Evolutionary conservation across 2,113 vertebrate species (phyloP), one percentile per base, ranked within the genome.

Genomic region (Heterotilapia buettikoferi): DNA sequence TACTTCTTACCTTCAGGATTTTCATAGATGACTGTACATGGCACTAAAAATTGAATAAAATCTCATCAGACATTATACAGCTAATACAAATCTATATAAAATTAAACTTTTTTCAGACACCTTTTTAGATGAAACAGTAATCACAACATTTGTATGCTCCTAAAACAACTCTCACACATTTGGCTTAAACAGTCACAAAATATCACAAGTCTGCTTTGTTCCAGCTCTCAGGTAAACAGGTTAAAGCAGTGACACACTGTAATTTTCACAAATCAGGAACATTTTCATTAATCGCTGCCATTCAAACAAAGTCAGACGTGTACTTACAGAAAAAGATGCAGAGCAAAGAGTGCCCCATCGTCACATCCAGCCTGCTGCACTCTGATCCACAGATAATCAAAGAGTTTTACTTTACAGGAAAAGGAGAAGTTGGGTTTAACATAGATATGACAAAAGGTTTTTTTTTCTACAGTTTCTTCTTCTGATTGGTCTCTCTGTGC

Each of bases 61-160:
- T 56, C 6, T 56, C 21, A 26, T 56, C 54, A 7, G 21, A 56
- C 2, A 7, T 31, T 31, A 31, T 53, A 53, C 3, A 53, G 0
- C 52, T 56, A 56, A 56, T 56, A 56, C 2, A 56, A 26, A 56
- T 56, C 54, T 0, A 56, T 0, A 26, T 56, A 1, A 56, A 56
- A 56, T 13, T 0, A 13, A 56, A 56, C 53, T 24, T 7, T 24
- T 56, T 56, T 4, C 7, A 56, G 21, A 24, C 53, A 0, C 0
- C 7, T 7, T 56, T 56, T 13, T 0, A 56, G 53, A 0, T 56
- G 21, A 56, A 56, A 24, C 21, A 56, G 4, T 56, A 2, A 56
- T 56, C 53, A 56, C 53, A 56, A 56, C 3, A 56, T 56, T 24
- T 11, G 11, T 24, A 11, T 56, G 6, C 21, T 56, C 24, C 21